phyloP scores from a whole-genome alignment of 2,113 vertebrate species.

The Dicentrarchus labrax region DNA sequence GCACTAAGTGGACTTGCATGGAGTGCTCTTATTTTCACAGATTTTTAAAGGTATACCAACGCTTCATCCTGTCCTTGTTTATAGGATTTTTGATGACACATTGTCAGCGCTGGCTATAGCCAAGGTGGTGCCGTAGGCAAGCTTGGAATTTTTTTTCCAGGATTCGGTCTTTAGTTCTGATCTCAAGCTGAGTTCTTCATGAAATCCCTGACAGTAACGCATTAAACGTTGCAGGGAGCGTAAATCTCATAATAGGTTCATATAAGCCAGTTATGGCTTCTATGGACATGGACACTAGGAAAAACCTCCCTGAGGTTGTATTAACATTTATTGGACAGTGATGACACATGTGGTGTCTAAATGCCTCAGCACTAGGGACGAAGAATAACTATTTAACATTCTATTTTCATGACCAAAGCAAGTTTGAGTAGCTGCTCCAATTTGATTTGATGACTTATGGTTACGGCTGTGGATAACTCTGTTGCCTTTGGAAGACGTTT shows the following conservation, averaged over 20 bases:
- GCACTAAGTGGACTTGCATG: background rate
- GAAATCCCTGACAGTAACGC: constrained; percentile 16
- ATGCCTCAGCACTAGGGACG: background rate
- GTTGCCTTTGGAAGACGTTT: constrained; percentile 7
- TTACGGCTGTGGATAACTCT: background rate
- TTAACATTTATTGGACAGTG: constrained; percentile 4
- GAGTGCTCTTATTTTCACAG: background rate
- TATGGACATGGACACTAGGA: background rate
- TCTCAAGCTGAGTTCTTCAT: constrained; percentile 32
- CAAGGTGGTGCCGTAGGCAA: constrained; percentile 15
- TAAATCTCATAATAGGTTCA: constrained; percentile 24
- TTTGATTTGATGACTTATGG: constrained; percentile 19
- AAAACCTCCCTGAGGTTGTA: background rate
- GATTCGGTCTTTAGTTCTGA: constrained; percentile 11
- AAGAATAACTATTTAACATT: background rate
- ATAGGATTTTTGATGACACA: constrained; percentile 12
- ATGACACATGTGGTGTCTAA: background rate
- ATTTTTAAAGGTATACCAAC: constrained; percentile 1
- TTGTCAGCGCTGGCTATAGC: background rate
- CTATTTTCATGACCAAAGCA: background rate
- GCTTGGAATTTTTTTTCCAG: constrained; percentile 3
- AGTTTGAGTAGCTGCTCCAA: background rate
- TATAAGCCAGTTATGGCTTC: constrained; percentile 10
- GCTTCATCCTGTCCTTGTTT: constrained; percentile 15
- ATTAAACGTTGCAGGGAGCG: constrained; percentile 6